Percentiles rank a stretch among this genome's conserved stretches.
Conservation (phyloP, 2,797 vertebrate genomes). For the Rallus crepitans region DNA sequence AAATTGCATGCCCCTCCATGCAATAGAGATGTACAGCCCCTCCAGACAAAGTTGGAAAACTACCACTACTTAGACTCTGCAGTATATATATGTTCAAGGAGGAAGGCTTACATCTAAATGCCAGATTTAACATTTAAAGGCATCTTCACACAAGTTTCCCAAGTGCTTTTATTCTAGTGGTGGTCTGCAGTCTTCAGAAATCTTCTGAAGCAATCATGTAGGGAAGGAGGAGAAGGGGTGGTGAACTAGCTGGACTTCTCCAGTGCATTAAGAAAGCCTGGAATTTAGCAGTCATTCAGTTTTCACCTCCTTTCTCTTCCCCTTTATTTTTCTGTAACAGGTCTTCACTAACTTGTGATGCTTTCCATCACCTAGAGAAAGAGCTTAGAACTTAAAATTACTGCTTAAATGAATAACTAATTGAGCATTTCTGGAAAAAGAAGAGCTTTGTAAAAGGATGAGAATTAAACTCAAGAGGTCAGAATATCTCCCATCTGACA, state of each 20-base stretch:
- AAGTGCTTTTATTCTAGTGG: neutral
- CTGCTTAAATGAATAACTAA: neutral
- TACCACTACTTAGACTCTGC: neutral
- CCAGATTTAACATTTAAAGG: conserved; percentile 12
- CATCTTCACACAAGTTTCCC: neutral
- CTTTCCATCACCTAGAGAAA: neutral
- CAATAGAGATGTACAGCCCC: neutral
- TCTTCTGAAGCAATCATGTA: neutral
- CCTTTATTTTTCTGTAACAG: neutral
- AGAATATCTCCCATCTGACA: neutral
- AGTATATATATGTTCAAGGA: neutral
- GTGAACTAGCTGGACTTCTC: neutral
- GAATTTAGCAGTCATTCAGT: neutral
- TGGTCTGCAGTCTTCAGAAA: neutral
- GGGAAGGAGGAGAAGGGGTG: neutral
- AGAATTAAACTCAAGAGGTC: neutral
- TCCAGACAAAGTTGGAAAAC: neutral
- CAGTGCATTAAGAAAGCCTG: neutral
- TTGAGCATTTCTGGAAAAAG: neutral
- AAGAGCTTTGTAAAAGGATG: neutral
- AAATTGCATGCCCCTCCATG: neutral
- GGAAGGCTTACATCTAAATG: neutral
- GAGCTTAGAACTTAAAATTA: neutral
- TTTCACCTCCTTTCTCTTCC: neutral
- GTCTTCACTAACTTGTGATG: neutral